Percentiles rank a stretch among this genome's conserved stretches.
phyloP scores from a whole-genome alignment of 2,113 vertebrate species.

The Dromiciops gliroides region DNA sequence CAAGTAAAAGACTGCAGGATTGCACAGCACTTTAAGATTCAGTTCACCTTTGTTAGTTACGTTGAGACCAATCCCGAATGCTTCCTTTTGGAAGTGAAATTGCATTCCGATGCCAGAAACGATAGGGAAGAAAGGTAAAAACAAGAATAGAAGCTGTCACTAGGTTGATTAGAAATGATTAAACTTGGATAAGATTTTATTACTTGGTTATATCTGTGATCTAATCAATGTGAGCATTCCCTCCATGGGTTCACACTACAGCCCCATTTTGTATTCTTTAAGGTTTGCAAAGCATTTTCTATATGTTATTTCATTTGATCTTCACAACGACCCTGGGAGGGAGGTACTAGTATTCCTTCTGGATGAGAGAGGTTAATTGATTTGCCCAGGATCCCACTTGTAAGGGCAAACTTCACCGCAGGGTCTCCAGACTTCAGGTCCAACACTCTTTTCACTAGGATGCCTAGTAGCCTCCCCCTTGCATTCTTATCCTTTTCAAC shows the following conservation, averaged over 20 bases:
- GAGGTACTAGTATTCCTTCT: neutral
- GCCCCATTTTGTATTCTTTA: neutral
- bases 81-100: neutral
- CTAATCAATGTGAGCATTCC: neutral
- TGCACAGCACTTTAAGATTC: neutral
- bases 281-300: neutral
- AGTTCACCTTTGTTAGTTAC: neutral
- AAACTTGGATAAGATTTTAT: neutral
- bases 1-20: neutral
- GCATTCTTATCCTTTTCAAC: neutral
- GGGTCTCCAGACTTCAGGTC: neutral
- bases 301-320: neutral
- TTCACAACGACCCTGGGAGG: neutral
- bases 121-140: neutral
- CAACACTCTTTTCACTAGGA: neutral
- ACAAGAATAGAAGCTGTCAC: neutral
- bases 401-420: neutral
- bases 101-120: neutral
- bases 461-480: neutral
- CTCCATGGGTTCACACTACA: neutral
- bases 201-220: neutral
- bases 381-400: neutral
- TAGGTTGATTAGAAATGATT: neutral
- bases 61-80: neutral
- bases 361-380: neutral